Conservation (phyloP, 2,113 vertebrate genomes). For the Sinocyclocheilus anshuiensis region DNA sequence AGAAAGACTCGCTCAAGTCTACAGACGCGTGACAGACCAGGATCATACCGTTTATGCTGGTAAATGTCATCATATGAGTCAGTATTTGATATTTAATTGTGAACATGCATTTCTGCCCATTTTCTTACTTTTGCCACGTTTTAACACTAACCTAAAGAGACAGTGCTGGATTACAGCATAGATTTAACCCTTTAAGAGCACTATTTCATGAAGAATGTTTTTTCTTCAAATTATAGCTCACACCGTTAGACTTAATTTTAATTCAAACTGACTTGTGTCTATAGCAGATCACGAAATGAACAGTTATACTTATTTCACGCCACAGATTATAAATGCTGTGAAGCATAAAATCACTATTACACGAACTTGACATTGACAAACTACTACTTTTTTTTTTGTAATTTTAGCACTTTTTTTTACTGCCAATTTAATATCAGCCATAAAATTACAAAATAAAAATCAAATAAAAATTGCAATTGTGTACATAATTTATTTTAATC, state of each 20-base stretch:
- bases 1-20: not conserved
- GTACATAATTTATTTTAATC: too few species aligned
- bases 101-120: not conserved
- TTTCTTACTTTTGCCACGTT: not conserved
- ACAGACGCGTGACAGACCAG: not conserved
- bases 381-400: not conserved
- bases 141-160: not conserved
- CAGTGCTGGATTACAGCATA: not conserved
- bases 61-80: not conserved
- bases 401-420: too few species aligned
- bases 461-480: too few species aligned
- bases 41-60: not conserved
- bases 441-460: too few species aligned
- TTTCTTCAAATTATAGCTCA: not conserved
- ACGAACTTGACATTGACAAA: not conserved
- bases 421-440: too few species aligned
- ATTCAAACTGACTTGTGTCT: not conserved
- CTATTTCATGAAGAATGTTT: not conserved
- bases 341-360: not conserved
- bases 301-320: not conserved
- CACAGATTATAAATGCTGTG: too few species aligned
- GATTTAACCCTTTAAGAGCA: not conserved
- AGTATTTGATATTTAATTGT: not conserved
- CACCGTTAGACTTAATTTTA: not conserved
- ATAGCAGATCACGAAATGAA: not conserved